Percentiles rank a stretch among this genome's conserved stretches.
phyloP scores from a whole-genome alignment of 2,113 vertebrate genomes.

The Tyto alba region DNA sequence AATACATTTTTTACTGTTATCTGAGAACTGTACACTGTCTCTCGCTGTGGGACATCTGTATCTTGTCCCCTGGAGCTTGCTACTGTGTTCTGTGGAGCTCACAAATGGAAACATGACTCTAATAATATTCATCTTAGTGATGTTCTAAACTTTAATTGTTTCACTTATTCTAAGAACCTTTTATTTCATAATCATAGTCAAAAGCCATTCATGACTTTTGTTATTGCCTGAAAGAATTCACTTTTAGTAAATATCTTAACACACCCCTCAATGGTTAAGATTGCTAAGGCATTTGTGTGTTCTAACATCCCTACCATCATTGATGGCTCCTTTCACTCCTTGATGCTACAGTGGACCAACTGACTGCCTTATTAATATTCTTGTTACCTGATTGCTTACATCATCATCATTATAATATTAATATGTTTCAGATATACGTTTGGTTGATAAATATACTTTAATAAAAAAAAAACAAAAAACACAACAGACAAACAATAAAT shows the following conservation, averaged over 20 bases:
- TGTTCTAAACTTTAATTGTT: not conserved
- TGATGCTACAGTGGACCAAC: not conserved
- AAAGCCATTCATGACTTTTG: not conserved
- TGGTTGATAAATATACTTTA: not conserved
- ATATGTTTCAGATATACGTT: not conserved
- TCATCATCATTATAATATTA: not conserved
- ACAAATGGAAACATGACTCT: not conserved
- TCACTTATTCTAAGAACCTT: not conserved
- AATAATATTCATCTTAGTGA: not conserved
- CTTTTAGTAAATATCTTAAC: not conserved
- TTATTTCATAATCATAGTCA: not conserved
- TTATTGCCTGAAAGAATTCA: not conserved
- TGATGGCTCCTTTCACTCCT: not conserved
- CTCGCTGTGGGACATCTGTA: not conserved
- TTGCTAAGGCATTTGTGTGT: not conserved
- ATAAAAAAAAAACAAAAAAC: not conserved
- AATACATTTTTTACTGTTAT: not conserved
- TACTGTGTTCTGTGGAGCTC: not conserved
- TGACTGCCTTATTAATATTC: not conserved
- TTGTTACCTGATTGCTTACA: not conserved
- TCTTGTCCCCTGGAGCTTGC: fast-evolving
- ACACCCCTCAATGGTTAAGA: not conserved
- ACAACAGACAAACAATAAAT: no score
- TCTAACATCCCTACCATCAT: not conserved
- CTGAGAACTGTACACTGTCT: not conserved